Percentiles rank a stretch among this genome's conserved stretches.
Evolutionary conservation across 2,888 invertebrate genomes (phyloP).

Genomic region (Pasiphila rectangulata): DNA sequence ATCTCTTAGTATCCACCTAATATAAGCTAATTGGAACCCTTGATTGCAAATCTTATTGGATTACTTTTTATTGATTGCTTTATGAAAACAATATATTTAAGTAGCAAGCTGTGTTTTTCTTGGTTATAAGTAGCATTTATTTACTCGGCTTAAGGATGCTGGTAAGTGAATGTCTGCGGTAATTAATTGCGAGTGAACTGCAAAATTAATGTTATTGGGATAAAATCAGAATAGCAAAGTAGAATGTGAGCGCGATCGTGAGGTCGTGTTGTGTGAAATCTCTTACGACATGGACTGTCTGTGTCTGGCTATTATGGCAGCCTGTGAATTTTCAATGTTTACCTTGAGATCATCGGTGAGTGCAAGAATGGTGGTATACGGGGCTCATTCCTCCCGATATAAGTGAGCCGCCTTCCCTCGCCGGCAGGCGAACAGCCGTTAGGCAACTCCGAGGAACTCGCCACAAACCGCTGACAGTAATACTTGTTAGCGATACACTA

Average conservation of each 20-base stretch:
- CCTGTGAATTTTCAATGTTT: conserved; percentile 9
- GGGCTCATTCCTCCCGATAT: conserved; percentile 80
- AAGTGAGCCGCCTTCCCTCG: conserved; percentile 74
- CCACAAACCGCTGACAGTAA: conserved; percentile 62
- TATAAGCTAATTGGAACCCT: too few species aligned
- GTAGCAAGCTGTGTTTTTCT: neutral
- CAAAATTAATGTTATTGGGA: conserved; percentile 53
- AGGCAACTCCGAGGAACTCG: conserved; percentile 65
- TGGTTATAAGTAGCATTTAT: conserved; percentile 4
- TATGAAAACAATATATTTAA: too few species aligned
- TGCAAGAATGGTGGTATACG: conserved; percentile 71
- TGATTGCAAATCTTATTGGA: too few species aligned
- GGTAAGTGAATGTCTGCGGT: conserved; percentile 46
- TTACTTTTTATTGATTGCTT: too few species aligned
- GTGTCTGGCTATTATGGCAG: conserved; percentile 2
- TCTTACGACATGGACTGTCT: conserved; percentile 56
- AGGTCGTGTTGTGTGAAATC: conserved; percentile 61
- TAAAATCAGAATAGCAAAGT: conserved; percentile 61
- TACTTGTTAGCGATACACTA: conserved; percentile 78
- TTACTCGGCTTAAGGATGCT: conserved; percentile 11
- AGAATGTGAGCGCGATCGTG: conserved; percentile 59
- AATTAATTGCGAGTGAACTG: conserved; percentile 22
- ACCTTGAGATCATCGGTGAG: conserved; percentile 81
- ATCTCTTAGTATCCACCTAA: too few species aligned
- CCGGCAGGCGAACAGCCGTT: conserved; percentile 75